Percentiles rank a stretch among this genome's conserved stretches.
Evolutionary conservation across 2,113 vertebrate genomes (phyloP).

Genomic region (Taurulus bubalis): DNA sequence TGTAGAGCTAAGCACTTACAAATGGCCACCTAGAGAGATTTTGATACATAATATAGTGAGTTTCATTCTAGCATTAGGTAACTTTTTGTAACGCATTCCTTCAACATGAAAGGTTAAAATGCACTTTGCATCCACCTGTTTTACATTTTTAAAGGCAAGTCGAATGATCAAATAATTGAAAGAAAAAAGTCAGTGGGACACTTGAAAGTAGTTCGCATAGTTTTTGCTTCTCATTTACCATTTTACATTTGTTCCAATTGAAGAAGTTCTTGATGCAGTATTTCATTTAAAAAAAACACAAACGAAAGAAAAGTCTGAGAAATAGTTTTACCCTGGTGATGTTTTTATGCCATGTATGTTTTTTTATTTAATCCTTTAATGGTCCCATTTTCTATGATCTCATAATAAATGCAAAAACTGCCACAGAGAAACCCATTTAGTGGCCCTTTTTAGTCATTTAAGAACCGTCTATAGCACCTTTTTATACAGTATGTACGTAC

Average conservation of each 20-base stretch:
- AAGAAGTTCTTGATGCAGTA: too few species aligned
- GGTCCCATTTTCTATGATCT: background rate
- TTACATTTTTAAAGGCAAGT: background rate
- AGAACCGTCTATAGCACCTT: background rate
- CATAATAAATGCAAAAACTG: background rate
- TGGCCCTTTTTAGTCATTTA: background rate
- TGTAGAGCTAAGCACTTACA: constrained; percentile 26
- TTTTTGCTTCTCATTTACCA: background rate
- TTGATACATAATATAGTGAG: background rate
- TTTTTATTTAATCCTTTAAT: background rate
- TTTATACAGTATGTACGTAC: background rate
- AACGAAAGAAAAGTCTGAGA: background rate
- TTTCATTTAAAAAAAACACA: too few species aligned
- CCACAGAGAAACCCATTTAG: too few species aligned
- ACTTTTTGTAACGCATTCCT: background rate
- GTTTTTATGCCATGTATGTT: background rate
- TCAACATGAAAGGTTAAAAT: background rate
- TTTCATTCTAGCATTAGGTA: constrained; percentile 30
- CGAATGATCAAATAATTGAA: background rate
- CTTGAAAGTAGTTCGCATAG: background rate
- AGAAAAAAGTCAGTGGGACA: background rate
- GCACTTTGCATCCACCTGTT: background rate
- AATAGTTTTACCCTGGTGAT: background rate
- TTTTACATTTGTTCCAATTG: too few species aligned
- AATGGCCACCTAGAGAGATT: constrained; percentile 25